Base-by-base conservation (phyloP, 1,140 invertebrate genomes). In the Drosophila sp. region DNA sequence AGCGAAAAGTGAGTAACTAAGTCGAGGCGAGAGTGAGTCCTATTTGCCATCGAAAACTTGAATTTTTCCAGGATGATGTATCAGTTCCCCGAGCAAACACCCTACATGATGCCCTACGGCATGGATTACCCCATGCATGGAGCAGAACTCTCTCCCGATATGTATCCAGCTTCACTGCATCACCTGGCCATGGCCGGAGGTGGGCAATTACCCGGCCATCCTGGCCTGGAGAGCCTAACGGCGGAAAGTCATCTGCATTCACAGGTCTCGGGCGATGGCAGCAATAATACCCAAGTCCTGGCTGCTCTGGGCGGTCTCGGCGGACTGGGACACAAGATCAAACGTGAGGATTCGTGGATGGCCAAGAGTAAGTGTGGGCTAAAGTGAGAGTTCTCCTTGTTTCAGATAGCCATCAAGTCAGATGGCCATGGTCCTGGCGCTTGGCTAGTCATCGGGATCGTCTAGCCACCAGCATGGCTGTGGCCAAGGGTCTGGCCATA, bases 51-150 rank as follows among this genome's bases (percentile, higher is more conserved):
- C 17, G 2, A 23, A 38, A 29, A 10, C 8, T 3, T 1, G n/a
- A 56, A 29, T 33, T 35, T 56, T 1, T 0, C 2, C 30, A 91
- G 90, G 72, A 84, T 91, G 84, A 83, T 91, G 74, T 91, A 91
- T 17, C 90, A 91, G 44, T 91, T 78, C 38, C 91, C 91, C 5
- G 90, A 92, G 60, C 91, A 92, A 29, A 76, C 90, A n/a, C 91
- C 91, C 7, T 92, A 92, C 30, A 91, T 92, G 85, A 92, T 91
- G 90, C 91, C 90, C 58, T 92, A 92, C 17, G 80, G 80, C 35
- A 85, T 91, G 78, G 90, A 92, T 55, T 92, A 92, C 44, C 79
- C 79, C 1, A 73, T 91, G 58, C 91, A 91, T 62, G 79, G 68
- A 0, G 76, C 74, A 3, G 91, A 91, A 8, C 64, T 89, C 5